Base-by-base conservation (phyloP, 2,888 invertebrate species). In the Galeopsomyia nigrocyanea region DNA sequence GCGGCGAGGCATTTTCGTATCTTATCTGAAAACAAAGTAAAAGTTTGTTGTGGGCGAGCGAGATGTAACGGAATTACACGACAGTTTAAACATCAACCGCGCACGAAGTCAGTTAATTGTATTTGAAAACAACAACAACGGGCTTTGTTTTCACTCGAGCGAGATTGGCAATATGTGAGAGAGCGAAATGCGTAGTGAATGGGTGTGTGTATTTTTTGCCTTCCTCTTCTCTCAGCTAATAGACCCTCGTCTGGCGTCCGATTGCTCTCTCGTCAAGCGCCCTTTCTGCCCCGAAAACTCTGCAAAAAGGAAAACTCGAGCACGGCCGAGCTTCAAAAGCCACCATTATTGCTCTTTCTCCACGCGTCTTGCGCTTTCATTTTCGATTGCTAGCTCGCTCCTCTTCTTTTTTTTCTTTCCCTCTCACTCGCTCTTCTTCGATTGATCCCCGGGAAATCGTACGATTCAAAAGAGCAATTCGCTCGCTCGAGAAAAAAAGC, bases 201-300 rank as follows among this genome's bases (percentile, higher is more conserved):
- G 14, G 46, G 47, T 61, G 68, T 26, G 22, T 55, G 21, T 51
- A 39, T 58, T 51, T 17, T 22, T n/a, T 49, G n/a, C 51, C 19
- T 10, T 56, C 21, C 10, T 19, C 19, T 60, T 7, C 39, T 46
- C 14, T n/a, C 46, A 21, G 57, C 64, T 63, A 53, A 64, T 57
- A 47, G 70, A 56, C 62, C 46, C 53, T 62, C 56, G 21, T 19
- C 17, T 17, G 26, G 16, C 22, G 26, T 17, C 26, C 51, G 46
- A 64, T 70, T 70, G 70, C 58, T 63, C 51, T 64, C 26, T 64
- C 70, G 39, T 70, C 64, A 58, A 64, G 39, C 19, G 10, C 46
- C 51, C 39, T 55, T 57, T 69, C 62, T 66, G 49, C 49, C 50
- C 66, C 50, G 55, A 66, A 66, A 57, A 21, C 46, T 13, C 19